Evolutionary conservation across 2,888 invertebrate species (phyloP), one percentile per base, ranked within the genome.

Genomic region (Phragmatobia fuliginosa): DNA sequence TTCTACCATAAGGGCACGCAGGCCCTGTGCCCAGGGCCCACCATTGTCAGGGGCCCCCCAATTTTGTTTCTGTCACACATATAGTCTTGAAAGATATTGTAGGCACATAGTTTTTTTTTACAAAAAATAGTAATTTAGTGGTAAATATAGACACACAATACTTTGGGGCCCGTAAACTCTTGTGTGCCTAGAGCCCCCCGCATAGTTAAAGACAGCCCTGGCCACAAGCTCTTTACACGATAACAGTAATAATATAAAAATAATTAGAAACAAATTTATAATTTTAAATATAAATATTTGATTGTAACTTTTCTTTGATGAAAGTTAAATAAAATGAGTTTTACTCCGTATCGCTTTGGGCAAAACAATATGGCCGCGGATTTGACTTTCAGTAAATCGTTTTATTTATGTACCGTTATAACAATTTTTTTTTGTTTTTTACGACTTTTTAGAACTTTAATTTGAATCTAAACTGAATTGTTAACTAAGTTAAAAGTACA

Each of bases 381-480:
- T 36, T 16, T 62, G 41, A 67, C 63, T 67, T 59, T 62, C 38
- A n/a, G 38, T 67, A 60, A 70, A 63, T 38, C 49, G 56, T 71
- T 71, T 62, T 60, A 59, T 67, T 38, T 66, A 18, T 64, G 67
- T 31, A 60, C 52, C 64, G 64, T 52, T 65, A 69, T 21, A 56
- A 64, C 41, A 45, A 64, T 58, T 63, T 64, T 60, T 28, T 28
- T 31, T 58, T 67, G 28, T n/a, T 66, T 70, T 66, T 66, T 36
- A 64, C 49, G 31, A 45, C 60, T 59, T 60, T 66, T 60, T 38
- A 18, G 60, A 45, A 32, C 25, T 62, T 62, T 62, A 62, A 52
- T 52, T 49, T 49, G 32, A n/a, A 49, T 41, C 28, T 16, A 49
- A 58, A 28, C 33, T 52, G 58, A 14, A n/a, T 10, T 11, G 52